Base-by-base conservation (phyloP, 2,888 invertebrate species). In the Andrena camellia region DNA sequence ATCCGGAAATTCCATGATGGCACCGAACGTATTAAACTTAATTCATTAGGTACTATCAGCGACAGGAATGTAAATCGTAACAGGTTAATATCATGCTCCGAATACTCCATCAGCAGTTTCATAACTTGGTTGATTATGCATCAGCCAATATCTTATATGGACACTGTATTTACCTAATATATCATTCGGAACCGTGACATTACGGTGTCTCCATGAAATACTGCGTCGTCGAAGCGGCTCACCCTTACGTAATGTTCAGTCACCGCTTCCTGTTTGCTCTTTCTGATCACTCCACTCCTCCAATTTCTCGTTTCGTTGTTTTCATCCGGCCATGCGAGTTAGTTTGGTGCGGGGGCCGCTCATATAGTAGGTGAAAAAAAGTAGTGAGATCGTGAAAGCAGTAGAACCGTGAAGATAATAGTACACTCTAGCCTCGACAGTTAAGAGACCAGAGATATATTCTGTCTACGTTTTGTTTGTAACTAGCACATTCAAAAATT, bases 41-140 rank as follows among this genome's bases (percentile, higher is more conserved):
- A 62, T 62, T 62, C 20, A 33, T 72, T 52, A 50, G 52, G 50
- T 72, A 33, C n/a, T 26, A 20, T 23, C 13, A n/a, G 26, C 52
- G 63, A 70, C 23, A 52, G 52, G 31, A 26, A 63, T 63, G 52
- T 72, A 52, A 72, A 6, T 17, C 54, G 8, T 57, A 57, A 57
- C 23, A 57, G 54, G 54, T 57, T 57, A 57, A 57, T 26, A 57
- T 10, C 52, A 42, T 20, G 59, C n/a, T 7, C 13, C 29, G 31
- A 71, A 71, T 60, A 23, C 26, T 72, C 63, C 63, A 60, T 70
- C 70, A 48, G 10, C 20, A 48, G 48, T 70, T 60, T 31, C 63
- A 63, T 63, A 52, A 57, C n/a, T 48, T 33, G 42, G 33, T 33
- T 26, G 72, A 50, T 57, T 72, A 50, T 23, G 33, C 42, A 48